Evolutionary conservation across 1,140 invertebrate species (phyloP), one percentile per base, ranked within the genome.

Genomic region (Oppia nitens): DNA sequence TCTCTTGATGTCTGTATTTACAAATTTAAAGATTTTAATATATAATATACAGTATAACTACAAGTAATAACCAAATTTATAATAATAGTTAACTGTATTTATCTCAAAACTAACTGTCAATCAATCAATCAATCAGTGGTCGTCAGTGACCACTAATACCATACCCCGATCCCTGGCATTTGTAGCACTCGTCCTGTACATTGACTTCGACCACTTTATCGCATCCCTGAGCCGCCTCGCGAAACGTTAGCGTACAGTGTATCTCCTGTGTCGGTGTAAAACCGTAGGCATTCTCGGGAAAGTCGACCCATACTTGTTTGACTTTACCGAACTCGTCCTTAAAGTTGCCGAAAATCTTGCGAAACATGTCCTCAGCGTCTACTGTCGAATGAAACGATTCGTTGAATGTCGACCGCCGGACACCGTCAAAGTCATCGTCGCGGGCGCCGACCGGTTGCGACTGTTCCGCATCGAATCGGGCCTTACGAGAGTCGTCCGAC

Each of bases 301-400:
- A 77, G 2, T 81, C 83, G 57, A 91, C 87, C 27, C 29, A 27
- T n/a, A 27, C 49, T 1, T 21, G 23, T n/a, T 60, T 29, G 2
- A 21, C 29, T 25, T 47, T 53, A 21, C 26, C 26, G 21, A 32
- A 47, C 23, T 20, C 20, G 21, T 29, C 53, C 21, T 47, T 57
- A n/a, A 68, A 63, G 57, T 74, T 68, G 3, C 76, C 75, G 70
- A 80, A 80, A 17, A 80, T 78, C 51, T 71, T 73, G 29, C 75
- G 61, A 72, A 98, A 98, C 3, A 98, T 71, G 71, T 98, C 93
- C 69, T 98, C 92, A 3, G 94, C 91, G 73, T 97, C 88, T 58
- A 96, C 82, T 0, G 79, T 82, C 0, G 89, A 87, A 62, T 84
- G 82, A 11, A 77, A 69, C 6, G 70, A 25, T 27, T 28, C 28